These are phyloP conservation scores for Heliconius nattereri DNA, from an alignment of 1,140 invertebrate species.

Conservation along the genomic window DNA sequence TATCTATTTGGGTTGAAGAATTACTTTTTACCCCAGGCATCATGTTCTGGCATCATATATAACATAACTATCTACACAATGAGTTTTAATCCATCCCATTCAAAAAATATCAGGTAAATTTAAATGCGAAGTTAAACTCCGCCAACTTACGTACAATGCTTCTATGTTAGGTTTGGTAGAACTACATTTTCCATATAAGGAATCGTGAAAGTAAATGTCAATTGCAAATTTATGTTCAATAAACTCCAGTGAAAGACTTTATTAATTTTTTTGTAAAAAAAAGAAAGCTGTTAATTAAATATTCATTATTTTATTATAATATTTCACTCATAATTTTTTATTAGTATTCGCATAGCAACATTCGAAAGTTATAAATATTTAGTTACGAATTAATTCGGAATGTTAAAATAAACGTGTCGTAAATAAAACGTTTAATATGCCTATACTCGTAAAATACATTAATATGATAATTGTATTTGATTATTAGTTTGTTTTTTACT, in stretches of 20 bases:
- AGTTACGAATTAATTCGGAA: not conserved
- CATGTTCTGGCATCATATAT: too few relatives aligned
- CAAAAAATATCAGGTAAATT: too few relatives aligned
- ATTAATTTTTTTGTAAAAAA: not conserved
- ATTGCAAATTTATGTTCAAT: not conserved
- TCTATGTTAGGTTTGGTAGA: too few relatives aligned
- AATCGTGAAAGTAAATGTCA: not conserved
- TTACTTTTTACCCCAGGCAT: too few relatives aligned
- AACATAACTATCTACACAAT: too few relatives aligned
- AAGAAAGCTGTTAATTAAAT: not conserved
- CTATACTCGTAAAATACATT: not conserved
- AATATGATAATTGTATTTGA: not conserved
- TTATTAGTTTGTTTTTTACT: not conserved
- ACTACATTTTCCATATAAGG: too few relatives aligned
- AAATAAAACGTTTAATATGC: not conserved
- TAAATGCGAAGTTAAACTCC: too few relatives aligned
- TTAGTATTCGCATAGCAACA: constrained; percentile 2
- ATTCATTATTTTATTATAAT: not conserved
- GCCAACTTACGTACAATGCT: too few relatives aligned
- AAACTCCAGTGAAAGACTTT: not conserved
- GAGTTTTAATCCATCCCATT: too few relatives aligned
- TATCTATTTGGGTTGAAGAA: too few relatives aligned
- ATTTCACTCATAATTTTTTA: not conserved
- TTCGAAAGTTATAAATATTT: constrained; percentile 9
- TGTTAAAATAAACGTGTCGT: not conserved